Evolutionary conservation across 2,797 vertebrate species (phyloP), one percentile per base, ranked within the genome.

Genomic region (Choloepus didactylus): DNA sequence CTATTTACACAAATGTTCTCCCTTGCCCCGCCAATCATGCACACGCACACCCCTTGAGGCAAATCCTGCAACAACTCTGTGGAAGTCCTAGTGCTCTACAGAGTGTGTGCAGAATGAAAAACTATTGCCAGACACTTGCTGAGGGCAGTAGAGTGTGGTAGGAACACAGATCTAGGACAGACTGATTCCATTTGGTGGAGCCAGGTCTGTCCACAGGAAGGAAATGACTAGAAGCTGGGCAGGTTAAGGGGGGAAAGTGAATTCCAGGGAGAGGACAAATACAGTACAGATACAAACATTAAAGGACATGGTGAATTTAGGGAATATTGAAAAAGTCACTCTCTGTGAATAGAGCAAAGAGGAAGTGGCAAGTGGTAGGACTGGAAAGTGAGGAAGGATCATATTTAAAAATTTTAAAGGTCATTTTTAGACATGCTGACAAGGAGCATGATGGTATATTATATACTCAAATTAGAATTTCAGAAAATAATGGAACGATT

Each of bases 391-490:
- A 94, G 35, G 15, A 10, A 72, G 70, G 11, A n/a, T 79, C 31
- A 86, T 73, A 56, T 1, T 66, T 44, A 80, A 95, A 87, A 87
- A 7, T 8, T n/a, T 29, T 54, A 93, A 64, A 93, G 49, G 11
- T 0, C 31, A 46, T 54, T 81, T 93, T 95, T 60, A 86, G 73
- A 6, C 64, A 60, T 70, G 9, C 14, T 31, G 2, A 27, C 31
- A 54, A 85, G n/a, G 35, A 93, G 11, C 10, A 11, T 35, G 62
- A 85, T 67, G 2, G 3, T 51, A 60, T 73, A 27, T 41, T 80
- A 51, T 27, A 7, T 49, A 84, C 35, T 81, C 23, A 89, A 92
- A 94, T 81, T 95, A 38, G 62, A 31, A 87, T 92, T 93, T 54
- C 27, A 92, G 90, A 84, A 93, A 91, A 84, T 41, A 81, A 80